Base-by-base conservation (phyloP, 2,797 vertebrate species). In the Pangasius sanitwongsei region DNA sequence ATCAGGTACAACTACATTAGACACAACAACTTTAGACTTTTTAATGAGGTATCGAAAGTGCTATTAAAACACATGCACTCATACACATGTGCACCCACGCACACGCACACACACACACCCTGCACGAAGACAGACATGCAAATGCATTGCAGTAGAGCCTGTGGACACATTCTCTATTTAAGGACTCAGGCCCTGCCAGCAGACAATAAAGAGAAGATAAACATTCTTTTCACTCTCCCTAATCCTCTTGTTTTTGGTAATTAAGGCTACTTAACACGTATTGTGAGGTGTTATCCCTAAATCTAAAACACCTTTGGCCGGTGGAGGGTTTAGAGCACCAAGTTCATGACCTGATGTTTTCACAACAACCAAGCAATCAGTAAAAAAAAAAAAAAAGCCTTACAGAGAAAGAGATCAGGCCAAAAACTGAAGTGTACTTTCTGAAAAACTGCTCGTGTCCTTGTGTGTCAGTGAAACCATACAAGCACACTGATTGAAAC, bases 251-350 rank as follows among this genome's bases (percentile, higher is more conserved):
- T 92, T 92, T 93, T 50, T 82, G 90, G 92, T 94, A 93, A 95
- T 95, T 95, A 95, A 95, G 95, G 92, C 93, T 94, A 92, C 94
- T 94, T 93, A 91, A 89, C 85, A 93, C 90, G 92, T 92, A 92
- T 91, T 92, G 92, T 82, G 91, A 93, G 92, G 91, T 67, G 91
- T 95, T 95, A 95, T 94, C 94, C 92, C 85, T 83, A 89, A 89
- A 95, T 95, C 94, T 96, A 91, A 93, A 93, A 92, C 93, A 93
- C 93, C 94, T 92, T 94, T 95, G 93, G 93, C 93, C 93, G 89
- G 91, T 63, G 92, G 92, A 93, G 88, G 89, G 92, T 93, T 94
- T 92, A 93, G 93, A 92, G 92, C 90, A 87, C 94, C 89, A 83
- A 88, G 85, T 94, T 94, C 93, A 94, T 89, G 92, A 89, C 94